Evolutionary conservation across 1,140 invertebrate genomes (phyloP), one percentile per base, ranked within the genome.

Genomic region (Galendromus occidentalis): DNA sequence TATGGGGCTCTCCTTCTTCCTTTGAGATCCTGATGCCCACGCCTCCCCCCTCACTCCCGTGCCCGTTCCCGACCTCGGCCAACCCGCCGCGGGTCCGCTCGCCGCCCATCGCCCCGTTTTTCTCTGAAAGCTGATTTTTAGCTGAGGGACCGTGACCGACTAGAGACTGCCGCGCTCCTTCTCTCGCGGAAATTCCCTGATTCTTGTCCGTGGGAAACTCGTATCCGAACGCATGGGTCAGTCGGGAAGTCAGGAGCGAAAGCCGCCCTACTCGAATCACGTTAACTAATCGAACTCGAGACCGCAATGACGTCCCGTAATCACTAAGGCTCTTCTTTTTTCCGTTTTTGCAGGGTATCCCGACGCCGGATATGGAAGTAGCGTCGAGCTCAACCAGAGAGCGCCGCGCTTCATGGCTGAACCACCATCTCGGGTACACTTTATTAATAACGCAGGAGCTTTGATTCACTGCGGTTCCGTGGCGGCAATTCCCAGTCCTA

Each of bases 371-470:
- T 59, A 59, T 59, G 51, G 51, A 20, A 33, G 51, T 29, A 59
- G 17, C 22, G 51, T 59, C 14, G 51, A 59, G 33, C 33, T 33
- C 14, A 59, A 69, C n/a, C 63, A 69, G 42, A 65, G 64, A 18
- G 68, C 68, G 12, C 68, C 68, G 0, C 64, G 51, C 1, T 69
- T 70, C 4, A 65, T 66, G 1, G 63, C 67, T 0, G 73, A 76
- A 45, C 74, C 74, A 7, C 73, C 74, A 14, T 69, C 64, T 42
- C 66, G 69, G 7, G 70, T 77, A 25, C 71, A 70, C 1, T 76
- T 77, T 66, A 71, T 73, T 42, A 77, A 77, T 67, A 74, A 71
- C 1, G 72, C 72, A 39, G 76, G 75, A 12, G 72, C 72, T 14
- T 68, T 70, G 17, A 70, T 77, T 28, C 70, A 73, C 7, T 78